Conservation (phyloP, 92 coral and sea anemone species). For the Hydrozoanthus gracilis region DNA sequence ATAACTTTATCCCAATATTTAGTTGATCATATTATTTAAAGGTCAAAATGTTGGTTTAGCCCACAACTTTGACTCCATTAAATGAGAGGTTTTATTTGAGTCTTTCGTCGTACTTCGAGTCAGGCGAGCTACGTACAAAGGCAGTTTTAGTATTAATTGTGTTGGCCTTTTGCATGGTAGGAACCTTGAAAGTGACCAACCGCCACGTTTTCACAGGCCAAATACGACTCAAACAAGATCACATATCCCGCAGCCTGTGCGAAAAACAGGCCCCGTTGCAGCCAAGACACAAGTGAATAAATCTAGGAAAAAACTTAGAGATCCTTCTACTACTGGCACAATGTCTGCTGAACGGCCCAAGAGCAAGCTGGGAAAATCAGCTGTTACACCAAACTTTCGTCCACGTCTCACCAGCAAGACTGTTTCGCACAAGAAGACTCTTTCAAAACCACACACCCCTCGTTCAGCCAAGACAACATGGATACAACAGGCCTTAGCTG, state of each 20-base stretch:
- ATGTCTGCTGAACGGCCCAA: conserved; percentile 34
- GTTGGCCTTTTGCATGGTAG: not conserved
- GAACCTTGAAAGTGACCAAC: not conserved
- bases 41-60: too few relatives aligned
- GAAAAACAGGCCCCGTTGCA: not conserved
- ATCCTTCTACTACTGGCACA: not conserved
- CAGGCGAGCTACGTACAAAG: too few relatives aligned
- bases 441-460: not conserved
- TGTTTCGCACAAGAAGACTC: conserved; percentile 29
- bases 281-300: not conserved
- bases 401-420: conserved; percentile 16
- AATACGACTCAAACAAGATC: conserved; percentile 25
- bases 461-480: conserved; percentile 27
- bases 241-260: conserved; percentile 38
- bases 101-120: too few relatives aligned
- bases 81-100: too few relatives aligned
- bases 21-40: too few relatives aligned
- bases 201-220: not conserved
- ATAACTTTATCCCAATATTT: too few relatives aligned
- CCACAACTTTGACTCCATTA: too few relatives aligned
- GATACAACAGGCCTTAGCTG: conserved; percentile 29
- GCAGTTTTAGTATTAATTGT: too few relatives aligned
- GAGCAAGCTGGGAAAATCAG: not conserved
- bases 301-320: conserved; percentile 13
- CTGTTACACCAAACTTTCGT: conserved; percentile 23